phyloP scores from a whole-genome alignment of 2,797 vertebrate genomes.

The Mus spretus region DNA sequence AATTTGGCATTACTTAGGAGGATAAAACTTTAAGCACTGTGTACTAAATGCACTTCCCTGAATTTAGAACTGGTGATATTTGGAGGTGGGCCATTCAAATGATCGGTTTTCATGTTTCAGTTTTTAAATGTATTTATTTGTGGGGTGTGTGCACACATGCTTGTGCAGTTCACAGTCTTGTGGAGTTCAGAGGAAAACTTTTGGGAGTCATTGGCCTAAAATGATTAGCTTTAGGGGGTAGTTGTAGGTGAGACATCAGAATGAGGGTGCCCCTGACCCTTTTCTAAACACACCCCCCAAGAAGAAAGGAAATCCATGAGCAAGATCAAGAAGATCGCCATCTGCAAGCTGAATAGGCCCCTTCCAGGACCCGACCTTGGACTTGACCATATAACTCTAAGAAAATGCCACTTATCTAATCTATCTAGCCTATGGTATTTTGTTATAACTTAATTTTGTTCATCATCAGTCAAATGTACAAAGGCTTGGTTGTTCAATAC shows the following conservation, averaged over 20 bases:
- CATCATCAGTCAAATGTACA: neutral
- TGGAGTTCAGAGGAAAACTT: neutral
- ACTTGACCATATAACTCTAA: neutral
- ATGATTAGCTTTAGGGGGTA: neutral
- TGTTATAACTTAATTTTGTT: neutral
- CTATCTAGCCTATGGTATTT: neutral
- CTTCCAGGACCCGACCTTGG: neutral
- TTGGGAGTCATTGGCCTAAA: neutral
- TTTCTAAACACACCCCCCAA: neutral
- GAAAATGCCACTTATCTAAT: neutral
- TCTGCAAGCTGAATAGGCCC: neutral
- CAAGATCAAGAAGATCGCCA: neutral
- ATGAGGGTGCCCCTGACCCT: fast-evolving
- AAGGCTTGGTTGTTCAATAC: neutral
- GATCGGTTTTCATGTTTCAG: neutral
- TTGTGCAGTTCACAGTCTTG: too few species aligned
- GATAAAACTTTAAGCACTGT: neutral
- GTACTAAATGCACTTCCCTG: neutral
- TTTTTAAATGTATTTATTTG: neutral
- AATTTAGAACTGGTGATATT: neutral
- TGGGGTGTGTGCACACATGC: neutral
- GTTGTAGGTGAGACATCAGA: neutral
- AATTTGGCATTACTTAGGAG: neutral
- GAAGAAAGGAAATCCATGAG: neutral
- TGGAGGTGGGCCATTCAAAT: neutral